Evolutionary conservation across 2,797 vertebrate species (phyloP), one percentile per base, ranked within the genome.

Genomic region (Lagorchestes hirsutus): DNA sequence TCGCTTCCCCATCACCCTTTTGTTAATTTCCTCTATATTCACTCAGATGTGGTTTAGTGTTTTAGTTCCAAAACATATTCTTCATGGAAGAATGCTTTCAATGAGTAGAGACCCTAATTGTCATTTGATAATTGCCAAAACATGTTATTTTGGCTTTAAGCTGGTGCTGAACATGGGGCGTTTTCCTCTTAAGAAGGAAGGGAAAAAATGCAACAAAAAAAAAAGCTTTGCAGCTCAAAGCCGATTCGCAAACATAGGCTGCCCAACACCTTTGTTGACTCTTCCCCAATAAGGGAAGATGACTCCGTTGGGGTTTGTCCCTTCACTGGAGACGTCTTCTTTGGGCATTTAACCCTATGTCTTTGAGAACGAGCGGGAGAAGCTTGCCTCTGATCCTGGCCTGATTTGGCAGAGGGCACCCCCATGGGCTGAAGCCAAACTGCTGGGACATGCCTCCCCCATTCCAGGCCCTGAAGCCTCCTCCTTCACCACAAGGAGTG

Each of bases 81-180:
- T 95, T 95, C 97, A 97, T 95, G 97, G 98, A 98, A 98, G 97
- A 98, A 97, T 97, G 97, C 97, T 96, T 97, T 96, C 97, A 97
- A 97, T 92, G 93, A 97, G 95, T 95, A 57, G 94, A 96, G 97
- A 96, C 96, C 96, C 97, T 97, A 97, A 98, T 98, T 98, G 97
- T 97, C 96, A 98, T 97, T 97, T 97, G 92, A 97, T 93, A 95
- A 95, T 97, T 98, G 97, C 97, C 97, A 98, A 98, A 98, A 97
- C 98, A 97, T 97, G 97, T 97, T 97, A 98, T 97, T 98, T 97
- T 95, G 96, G 94, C 97, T 98, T 97, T 95, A 95, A 96, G 96
- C 96, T 96, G 91, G 97, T 96, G 93, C 93, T 95, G 93, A 97
- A 93, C 91, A 95, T 92, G 93, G 97, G 94, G 96, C 90, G 4